These are phyloP conservation scores for Lamproptera curius DNA, from an alignment of 2,888 invertebrate genomes.

Conservation along the genomic window DNA sequence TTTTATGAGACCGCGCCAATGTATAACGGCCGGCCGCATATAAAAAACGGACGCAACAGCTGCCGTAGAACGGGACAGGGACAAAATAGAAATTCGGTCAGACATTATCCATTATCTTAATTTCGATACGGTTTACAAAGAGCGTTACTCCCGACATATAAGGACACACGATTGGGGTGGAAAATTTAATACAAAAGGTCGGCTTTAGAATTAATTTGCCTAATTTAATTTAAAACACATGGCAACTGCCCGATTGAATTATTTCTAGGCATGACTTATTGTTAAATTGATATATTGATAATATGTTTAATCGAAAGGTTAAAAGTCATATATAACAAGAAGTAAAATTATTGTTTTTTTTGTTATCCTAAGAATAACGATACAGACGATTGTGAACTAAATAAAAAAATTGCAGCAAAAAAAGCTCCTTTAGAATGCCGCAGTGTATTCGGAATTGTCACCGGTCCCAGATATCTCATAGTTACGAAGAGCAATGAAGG, in stretches of 20 bases:
- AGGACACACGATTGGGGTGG: constrained; percentile 55
- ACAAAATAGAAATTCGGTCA: constrained; percentile 65
- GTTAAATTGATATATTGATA: not conserved
- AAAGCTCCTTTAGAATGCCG: not conserved
- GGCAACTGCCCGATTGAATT: not conserved
- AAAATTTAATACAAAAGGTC: constrained; percentile 36
- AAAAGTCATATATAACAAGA: not conserved
- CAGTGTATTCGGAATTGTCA: constrained; percentile 5
- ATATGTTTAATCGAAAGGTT: not conserved
- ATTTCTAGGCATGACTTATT: not conserved
- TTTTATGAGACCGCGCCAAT: constrained; percentile 60
- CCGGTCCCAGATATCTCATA: constrained; percentile 27
- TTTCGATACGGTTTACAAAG: constrained; percentile 73
- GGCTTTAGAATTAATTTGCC: not conserved
- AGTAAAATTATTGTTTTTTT: not conserved
- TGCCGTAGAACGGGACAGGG: constrained; percentile 52
- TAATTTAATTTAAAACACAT: not conserved
- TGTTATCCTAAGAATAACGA: not conserved
- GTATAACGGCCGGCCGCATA: constrained; percentile 57
- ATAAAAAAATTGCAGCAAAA: not conserved
- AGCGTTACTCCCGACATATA: constrained; percentile 66
- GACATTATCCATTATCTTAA: constrained; percentile 74
- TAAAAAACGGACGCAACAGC: constrained; percentile 58
- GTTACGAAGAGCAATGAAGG: constrained; percentile 31
- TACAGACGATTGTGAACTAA: not conserved